A percentile compares a stretch with the other conserved stretches of the same genome.
These are phyloP conservation scores for Mionectes olivaceus DNA, from an alignment of 2,797 vertebrate species.

Conservation along the genomic window DNA sequence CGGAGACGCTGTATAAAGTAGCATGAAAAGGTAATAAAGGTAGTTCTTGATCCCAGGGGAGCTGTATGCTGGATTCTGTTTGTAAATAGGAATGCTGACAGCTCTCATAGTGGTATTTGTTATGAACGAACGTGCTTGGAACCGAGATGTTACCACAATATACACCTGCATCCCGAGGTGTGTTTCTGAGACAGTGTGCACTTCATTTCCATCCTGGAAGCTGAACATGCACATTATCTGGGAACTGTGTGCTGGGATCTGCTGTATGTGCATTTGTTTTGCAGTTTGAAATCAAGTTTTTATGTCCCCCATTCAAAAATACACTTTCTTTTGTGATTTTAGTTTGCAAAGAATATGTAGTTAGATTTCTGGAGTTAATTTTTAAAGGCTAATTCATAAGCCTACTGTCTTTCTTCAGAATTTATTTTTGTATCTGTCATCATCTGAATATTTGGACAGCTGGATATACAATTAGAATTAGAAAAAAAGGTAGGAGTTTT, in stretches of 20 bases:
- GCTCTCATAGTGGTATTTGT: not conserved
- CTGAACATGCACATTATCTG: not conserved
- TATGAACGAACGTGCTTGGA: not conserved
- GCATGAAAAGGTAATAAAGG: not conserved
- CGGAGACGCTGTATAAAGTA: not conserved
- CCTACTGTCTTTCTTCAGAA: not conserved
- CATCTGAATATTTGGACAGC: not conserved
- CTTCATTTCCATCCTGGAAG: not conserved
- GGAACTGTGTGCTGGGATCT: not conserved
- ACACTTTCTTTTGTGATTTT: not conserved
- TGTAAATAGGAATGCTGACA: not conserved
- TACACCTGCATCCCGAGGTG: not conserved
- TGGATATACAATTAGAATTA: not conserved
- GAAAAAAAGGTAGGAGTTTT: not conserved
- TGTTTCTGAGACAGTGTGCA: not conserved
- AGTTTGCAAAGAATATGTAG: not conserved
- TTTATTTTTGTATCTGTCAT: not conserved
- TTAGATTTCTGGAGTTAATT: not conserved
- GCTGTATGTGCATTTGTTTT: not conserved
- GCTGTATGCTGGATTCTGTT: not conserved
- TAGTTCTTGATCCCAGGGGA: not conserved
- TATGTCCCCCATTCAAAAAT: not conserved
- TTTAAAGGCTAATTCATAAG: not conserved
- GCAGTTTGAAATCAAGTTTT: not conserved
- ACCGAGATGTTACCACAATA: not conserved